Evolutionary conservation across 2,888 invertebrate species (phyloP).

Genomic region (Hemistola chrysoprasaria): DNA sequence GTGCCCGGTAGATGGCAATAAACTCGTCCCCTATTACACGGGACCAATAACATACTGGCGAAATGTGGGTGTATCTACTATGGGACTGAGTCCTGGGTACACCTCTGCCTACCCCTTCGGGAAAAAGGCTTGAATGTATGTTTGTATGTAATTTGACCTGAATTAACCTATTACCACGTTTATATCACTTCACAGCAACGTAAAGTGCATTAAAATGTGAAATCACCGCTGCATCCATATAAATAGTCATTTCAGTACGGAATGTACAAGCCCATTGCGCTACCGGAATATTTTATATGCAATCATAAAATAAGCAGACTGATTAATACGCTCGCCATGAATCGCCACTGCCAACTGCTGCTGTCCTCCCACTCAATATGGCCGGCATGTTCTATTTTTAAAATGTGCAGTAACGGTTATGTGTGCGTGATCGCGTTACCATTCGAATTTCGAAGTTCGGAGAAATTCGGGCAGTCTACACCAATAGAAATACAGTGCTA

Average conservation of each 20-base stretch:
- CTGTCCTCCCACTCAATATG: slow-evolving; percentile 70
- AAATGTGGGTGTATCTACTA: too few species aligned
- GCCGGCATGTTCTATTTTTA: slow-evolving; percentile 79
- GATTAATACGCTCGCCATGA: slow-evolving; percentile 74
- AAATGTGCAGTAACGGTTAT: slow-evolving; percentile 79
- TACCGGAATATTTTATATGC: slow-evolving; percentile 67
- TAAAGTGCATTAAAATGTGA: slow-evolving; percentile 30
- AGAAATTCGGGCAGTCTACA: slow-evolving; percentile 67
- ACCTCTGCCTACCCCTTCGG: too few species aligned
- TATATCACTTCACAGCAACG: slow-evolving; percentile 11
- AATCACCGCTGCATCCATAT: slow-evolving; percentile 37
- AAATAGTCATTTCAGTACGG: slow-evolving; percentile 50
- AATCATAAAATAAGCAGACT: slow-evolving; percentile 74
- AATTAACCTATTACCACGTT: slow-evolving; percentile 1
- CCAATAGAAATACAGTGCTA: slow-evolving; percentile 45
- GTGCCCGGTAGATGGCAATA: too few species aligned
- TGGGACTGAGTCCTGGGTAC: too few species aligned
- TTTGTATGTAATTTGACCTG: neutral
- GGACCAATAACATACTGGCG: too few species aligned
- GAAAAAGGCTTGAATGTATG: neutral
- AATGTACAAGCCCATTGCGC: slow-evolving; percentile 52
- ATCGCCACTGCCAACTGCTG: slow-evolving; percentile 60
- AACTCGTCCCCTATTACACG: too few species aligned
- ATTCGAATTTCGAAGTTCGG: slow-evolving; percentile 74
- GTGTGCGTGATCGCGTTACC: slow-evolving; percentile 73